phyloP scores from a whole-genome alignment of 1,140 invertebrate genomes.

The Hyposmocoma kahamanoa region DNA sequence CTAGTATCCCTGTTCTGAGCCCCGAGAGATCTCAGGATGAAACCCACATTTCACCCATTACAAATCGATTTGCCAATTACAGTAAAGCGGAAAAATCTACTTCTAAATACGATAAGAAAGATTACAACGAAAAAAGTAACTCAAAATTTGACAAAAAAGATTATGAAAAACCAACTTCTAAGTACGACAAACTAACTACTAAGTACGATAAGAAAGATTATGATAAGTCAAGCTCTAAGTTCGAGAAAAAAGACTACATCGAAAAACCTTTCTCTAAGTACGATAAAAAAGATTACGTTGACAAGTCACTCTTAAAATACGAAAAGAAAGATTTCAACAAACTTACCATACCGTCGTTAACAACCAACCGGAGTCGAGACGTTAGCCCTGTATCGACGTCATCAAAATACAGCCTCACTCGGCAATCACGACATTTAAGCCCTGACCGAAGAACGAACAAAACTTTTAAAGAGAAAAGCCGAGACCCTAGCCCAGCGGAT shows the following conservation, averaged over 20 bases:
- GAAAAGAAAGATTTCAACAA: constrained; percentile 27
- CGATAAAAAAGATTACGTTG: constrained; percentile 12
- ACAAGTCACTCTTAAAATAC: constrained; percentile 12
- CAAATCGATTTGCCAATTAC: constrained; percentile 45
- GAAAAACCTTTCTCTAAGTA: constrained; percentile 12
- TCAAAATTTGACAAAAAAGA: not conserved
- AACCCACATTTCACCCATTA: constrained; percentile 51
- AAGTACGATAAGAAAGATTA: constrained; percentile 1
- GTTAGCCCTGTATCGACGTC: constrained; percentile 51
- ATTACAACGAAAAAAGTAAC: not conserved
- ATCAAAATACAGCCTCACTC: constrained; percentile 51
- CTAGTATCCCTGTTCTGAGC: constrained; percentile 52
- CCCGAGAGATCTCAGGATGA: constrained; percentile 50
- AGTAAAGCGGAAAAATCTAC: constrained; percentile 15
- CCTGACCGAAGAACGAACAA: constrained; percentile 51
- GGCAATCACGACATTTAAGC: constrained; percentile 46
- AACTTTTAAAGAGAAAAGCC: constrained; percentile 52
- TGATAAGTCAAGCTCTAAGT: constrained; percentile 31
- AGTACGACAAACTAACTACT: constrained; percentile 44
- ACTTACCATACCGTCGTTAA: constrained; percentile 40
- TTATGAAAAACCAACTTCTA: constrained; percentile 21
- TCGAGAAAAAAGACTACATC: constrained; percentile 54
- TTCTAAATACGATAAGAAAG: constrained; percentile 13
- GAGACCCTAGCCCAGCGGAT: constrained; percentile 54
- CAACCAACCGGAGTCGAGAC: constrained; percentile 48